A percentile compares a stretch with the other conserved stretches of the same genome.
Conservation (phyloP, 2,113 vertebrate genomes). For the Nyctereutes procyonoides region DNA sequence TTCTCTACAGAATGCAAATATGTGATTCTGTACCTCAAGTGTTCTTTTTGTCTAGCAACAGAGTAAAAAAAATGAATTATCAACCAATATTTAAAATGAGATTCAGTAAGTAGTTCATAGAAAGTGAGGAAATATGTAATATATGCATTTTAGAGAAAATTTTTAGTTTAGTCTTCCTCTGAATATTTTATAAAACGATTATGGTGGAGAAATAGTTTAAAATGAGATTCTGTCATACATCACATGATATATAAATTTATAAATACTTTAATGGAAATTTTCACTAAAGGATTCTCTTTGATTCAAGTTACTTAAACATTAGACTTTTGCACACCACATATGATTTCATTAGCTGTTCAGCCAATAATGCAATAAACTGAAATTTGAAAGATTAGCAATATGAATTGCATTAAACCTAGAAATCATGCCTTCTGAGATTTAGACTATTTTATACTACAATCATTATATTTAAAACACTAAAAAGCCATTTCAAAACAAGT, state of each 20-base stretch:
- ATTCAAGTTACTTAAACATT: neutral
- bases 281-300: slow-evolving; percentile 12
- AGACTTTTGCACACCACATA: neutral
- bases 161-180: neutral
- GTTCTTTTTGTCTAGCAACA: neutral
- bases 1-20: neutral
- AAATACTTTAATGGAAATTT: neutral
- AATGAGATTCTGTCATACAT: neutral
- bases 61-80: neutral
- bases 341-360: neutral
- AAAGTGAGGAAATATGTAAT: neutral
- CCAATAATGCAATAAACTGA: slow-evolving; percentile 38
- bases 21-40: neutral
- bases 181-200: slow-evolving; percentile 26
- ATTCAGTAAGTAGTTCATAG: neutral
- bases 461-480: neutral
- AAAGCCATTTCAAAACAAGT: neutral
- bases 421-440: neutral
- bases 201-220: neutral
- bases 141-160: neutral
- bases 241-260: neutral
- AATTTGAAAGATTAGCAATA: neutral
- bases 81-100: slow-evolving; percentile 19
- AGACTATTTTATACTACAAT: neutral
- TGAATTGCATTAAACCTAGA: neutral